Conservation (phyloP, 35 echinoderm and acorn worm species). For the Apostichopus parvimensis region DNA sequence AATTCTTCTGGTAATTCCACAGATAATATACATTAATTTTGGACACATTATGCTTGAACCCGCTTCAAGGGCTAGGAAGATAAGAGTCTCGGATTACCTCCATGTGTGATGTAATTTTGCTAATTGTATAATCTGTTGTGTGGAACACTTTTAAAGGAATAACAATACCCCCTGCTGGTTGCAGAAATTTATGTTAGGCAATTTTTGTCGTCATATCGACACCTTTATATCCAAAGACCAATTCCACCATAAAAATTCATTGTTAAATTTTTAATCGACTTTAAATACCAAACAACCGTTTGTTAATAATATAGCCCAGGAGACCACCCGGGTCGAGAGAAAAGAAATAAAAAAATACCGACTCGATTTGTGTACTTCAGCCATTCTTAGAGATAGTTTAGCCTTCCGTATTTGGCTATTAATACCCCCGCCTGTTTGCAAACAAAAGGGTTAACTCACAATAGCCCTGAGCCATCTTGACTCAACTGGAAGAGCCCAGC, state of each 20-base stretch:
- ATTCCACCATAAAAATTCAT: not conserved
- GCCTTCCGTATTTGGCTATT: slow-evolving; percentile 28
- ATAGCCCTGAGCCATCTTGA: slow-evolving; percentile 37
- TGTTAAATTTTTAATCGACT: not conserved
- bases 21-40: no score
- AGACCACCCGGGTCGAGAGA: not conserved
- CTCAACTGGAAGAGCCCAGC: slow-evolving; percentile 14
- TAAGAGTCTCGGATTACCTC: no score
- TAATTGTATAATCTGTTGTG: no score
- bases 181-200: not conserved
- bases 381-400: not conserved
- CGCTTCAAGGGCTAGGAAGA: no score
- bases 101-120: no score
- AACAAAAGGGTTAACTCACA: slow-evolving; percentile 16
- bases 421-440: slow-evolving; percentile 41
- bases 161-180: not conserved
- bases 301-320: no score
- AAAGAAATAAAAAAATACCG: no score
- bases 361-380: no score
- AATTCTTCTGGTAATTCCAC: no score
- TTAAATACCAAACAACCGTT: not conserved
- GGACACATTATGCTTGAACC: no score
- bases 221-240: not conserved
- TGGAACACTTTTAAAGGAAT: no score
- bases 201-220: not conserved